A percentile compares a stretch with the other conserved stretches of the same genome.
phyloP scores from a whole-genome alignment of 53 echinoderm and acorn worm genomes.

The Temnopleurus reevesii region DNA sequence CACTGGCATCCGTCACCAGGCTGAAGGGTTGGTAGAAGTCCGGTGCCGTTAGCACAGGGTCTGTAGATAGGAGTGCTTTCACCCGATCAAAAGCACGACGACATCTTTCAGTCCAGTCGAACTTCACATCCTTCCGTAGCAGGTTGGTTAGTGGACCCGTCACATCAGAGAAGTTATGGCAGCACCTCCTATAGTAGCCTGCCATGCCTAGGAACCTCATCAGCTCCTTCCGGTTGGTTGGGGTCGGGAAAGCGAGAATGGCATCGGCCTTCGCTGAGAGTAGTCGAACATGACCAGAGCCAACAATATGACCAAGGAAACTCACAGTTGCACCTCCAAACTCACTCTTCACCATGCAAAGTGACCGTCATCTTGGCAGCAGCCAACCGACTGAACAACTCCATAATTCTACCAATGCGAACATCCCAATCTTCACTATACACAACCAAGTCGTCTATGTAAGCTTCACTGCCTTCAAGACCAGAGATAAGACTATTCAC shows the following conservation, averaged over 20 bases:
- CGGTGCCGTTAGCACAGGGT: conserved; percentile 38
- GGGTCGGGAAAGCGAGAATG: not conserved
- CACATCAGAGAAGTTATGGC: conserved; percentile 59
- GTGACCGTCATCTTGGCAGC: too few species aligned
- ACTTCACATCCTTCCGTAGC: conserved; percentile 53
- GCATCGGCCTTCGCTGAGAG: conserved; percentile 16
- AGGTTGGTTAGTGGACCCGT: conserved; percentile 59
- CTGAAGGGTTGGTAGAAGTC: conserved; percentile 56
- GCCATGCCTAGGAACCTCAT: not conserved
- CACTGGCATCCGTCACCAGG: conserved; percentile 65
- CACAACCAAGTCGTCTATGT: too few species aligned
- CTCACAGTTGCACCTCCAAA: too few species aligned
- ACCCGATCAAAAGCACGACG: conserved; percentile 52
- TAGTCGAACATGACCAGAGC: conserved; percentile 1
- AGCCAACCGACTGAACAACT: too few species aligned
- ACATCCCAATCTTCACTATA: too few species aligned
- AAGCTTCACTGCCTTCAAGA: too few species aligned
- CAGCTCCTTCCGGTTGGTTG: conserved; percentile 24
- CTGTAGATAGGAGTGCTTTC: conserved; percentile 56
- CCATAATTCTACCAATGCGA: too few species aligned
- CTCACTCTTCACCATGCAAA: too few species aligned
- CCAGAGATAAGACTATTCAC: too few species aligned
- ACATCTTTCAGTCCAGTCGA: conserved; percentile 55
- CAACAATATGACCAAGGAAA: conserved; percentile 4
- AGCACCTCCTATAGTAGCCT: conserved; percentile 3